Evolutionary conservation across 2,888 invertebrate species (phyloP).

Genomic region (Melanostoma mellinum): DNA sequence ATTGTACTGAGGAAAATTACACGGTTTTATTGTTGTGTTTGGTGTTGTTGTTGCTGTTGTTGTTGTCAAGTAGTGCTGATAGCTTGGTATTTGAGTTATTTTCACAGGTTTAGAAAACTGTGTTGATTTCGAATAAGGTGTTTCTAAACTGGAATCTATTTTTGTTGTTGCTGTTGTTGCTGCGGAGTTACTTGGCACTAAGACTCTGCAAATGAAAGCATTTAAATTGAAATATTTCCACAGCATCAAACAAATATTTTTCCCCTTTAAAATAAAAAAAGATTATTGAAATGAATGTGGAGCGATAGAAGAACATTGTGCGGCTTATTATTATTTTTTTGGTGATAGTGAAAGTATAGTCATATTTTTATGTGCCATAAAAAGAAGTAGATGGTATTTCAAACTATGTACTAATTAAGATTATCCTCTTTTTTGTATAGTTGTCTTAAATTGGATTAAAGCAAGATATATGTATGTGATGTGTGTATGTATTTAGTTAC

Average conservation of each 20-base stretch:
- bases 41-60: constrained; percentile 73
- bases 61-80: constrained; percentile 76
- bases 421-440: too few species aligned
- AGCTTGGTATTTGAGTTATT: constrained; percentile 81
- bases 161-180: constrained; percentile 74
- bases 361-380: too few species aligned
- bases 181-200: constrained; percentile 69
- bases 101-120: constrained; percentile 67
- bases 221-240: neutral
- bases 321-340: too few species aligned
- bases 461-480: too few species aligned
- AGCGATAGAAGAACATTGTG: too few species aligned
- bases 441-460: too few species aligned
- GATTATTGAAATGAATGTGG: too few species aligned
- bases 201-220: constrained; percentile 65
- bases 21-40: constrained; percentile 51
- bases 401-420: too few species aligned
- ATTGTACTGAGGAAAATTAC: constrained; percentile 65
- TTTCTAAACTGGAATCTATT: constrained; percentile 74
- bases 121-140: constrained; percentile 72
- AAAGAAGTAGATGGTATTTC: too few species aligned
- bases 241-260: neutral
- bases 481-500: too few species aligned
- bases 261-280: too few species aligned
- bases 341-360: too few species aligned